These are phyloP conservation scores for Marronus borbonicus DNA, from an alignment of 2,888 invertebrate species.

Conservation along the genomic window DNA sequence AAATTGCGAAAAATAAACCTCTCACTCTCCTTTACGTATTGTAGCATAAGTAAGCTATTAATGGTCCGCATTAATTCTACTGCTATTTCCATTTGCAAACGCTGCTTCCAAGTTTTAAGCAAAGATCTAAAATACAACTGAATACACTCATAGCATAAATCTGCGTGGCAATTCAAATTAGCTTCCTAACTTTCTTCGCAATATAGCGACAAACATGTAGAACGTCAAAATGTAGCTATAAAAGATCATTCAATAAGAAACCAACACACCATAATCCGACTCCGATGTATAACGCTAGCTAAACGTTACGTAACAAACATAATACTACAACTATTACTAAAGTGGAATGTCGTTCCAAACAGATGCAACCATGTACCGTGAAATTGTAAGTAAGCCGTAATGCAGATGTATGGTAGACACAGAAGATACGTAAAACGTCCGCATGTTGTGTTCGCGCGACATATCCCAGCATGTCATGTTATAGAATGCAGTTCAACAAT, in stretches of 20 bases:
- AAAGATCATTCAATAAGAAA: not conserved
- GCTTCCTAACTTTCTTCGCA: too few species aligned
- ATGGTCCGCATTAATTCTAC: too few species aligned
- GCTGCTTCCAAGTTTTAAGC: too few species aligned
- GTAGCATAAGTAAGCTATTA: too few species aligned
- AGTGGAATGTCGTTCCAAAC: not conserved
- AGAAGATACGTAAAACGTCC: not conserved
- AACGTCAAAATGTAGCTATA: not conserved
- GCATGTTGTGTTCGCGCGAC: not conserved
- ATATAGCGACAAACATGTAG: too few species aligned
- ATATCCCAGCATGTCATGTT: not conserved
- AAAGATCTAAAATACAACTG: too few species aligned
- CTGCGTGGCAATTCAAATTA: too few species aligned
- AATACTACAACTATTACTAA: not conserved
- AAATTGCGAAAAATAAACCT: too few species aligned
- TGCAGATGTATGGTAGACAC: not conserved
- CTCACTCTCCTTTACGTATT: too few species aligned
- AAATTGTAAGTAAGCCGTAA: not conserved
- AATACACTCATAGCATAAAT: too few species aligned
- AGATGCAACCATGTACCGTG: not conserved
- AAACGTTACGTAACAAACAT: not conserved
- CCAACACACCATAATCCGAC: not conserved
- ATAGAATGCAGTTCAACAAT: not conserved
- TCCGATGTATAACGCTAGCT: not conserved
- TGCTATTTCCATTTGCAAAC: too few species aligned